Evolutionary conservation across 37 sponge, comb jelly and placozoan species (phyloP), one percentile per base, ranked within the genome.

Genomic region (Mnemiopsis leidyi): DNA sequence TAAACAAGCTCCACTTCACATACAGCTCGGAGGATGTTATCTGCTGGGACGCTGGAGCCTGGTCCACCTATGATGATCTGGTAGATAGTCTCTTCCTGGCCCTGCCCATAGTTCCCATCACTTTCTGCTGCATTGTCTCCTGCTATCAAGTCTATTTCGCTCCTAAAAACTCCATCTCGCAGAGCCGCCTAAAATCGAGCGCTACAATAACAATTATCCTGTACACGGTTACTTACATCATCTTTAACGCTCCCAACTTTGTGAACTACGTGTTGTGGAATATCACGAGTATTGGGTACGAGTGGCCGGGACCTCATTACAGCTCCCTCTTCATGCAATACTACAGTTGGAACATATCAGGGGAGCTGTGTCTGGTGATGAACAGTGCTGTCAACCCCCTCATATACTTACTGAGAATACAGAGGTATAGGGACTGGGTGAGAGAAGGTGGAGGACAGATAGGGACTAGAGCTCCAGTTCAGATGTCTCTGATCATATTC

Each of bases 281-380:
- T 32, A 77, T 77, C 79, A 77, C 79, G 9, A 31, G 32, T 32
- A 77, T 77, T 20, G 79, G 9, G 35, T 77, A 77, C 79, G 21
- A 26, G 20, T 77, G 79, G 79, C 79, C 79, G 5, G 79, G 79
- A 34, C 79, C 35, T 20, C 16, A 34, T 3, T 77, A 77, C 79
- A 77, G 79, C 79, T 77, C 79, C 79, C 79, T 28, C 3, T 77
- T 77, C 36, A 77, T 77, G 79, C 79, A 77, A 36, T 77, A 77
- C 79, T 77, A 77, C 79, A 77, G 79, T 32, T 77, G 79, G 79
- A 77, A 77, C 79, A 77, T 77, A 1, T 77, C 79, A 0, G 79
- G 79, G 34, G 79, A 77, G 79, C 79, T 77, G 36, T 77, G 79
- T 34, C 18, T 77, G 79, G 79, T 77, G 36, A 26, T 77, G 35